Evolutionary conservation across 2,888 invertebrate species (phyloP), one percentile per base, ranked within the genome.

Genomic region (Auanema sp.): DNA sequence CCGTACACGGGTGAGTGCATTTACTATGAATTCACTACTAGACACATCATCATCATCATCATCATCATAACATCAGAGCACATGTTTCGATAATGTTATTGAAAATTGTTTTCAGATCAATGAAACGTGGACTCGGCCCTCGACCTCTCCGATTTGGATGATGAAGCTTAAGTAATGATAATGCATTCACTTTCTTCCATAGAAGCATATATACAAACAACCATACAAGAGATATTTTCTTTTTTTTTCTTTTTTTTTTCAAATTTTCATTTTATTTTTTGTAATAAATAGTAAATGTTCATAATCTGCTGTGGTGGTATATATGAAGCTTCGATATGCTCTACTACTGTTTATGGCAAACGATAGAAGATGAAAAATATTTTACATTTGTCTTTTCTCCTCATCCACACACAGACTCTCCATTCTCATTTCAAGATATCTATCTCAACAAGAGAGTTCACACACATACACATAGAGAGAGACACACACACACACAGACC

Each of bases 101-200:
- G 10, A 47, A 3, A 10, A 3, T 21, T 47, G 47, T 47, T 64
- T 69, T 58, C 58, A 72, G 75, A 61, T 73, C 71, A 44, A 71
- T 65, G 55, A 75, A 75, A 68, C 64, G 75, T 58, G 75, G 75
- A 23, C 69, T 75, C 55, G 75, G 75, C 50, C 75, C 75, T n/a
- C 72, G 75, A 40, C 75, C 75, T 53, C 71, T 75, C 44, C 72
- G 75, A 18, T 75, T 75, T 60, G 75, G 75, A 61, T 71, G 58
- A 72, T 47, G 47, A 18, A 18, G 16, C 21, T 47, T 21, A 47
- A 47, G 18, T 47, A 47, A 16, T 18, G 18, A 47, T 47, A 47
- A 16, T 18, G 47, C 47, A 18, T 21, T 47, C 47, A 18, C 47
- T 47, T 21, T 47, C 47, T 47, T 21, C 21, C 33, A 33, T 33